Evolutionary conservation across 2,888 invertebrate genomes (phyloP).

Genomic region (Drosophila hawaiiensis): DNA sequence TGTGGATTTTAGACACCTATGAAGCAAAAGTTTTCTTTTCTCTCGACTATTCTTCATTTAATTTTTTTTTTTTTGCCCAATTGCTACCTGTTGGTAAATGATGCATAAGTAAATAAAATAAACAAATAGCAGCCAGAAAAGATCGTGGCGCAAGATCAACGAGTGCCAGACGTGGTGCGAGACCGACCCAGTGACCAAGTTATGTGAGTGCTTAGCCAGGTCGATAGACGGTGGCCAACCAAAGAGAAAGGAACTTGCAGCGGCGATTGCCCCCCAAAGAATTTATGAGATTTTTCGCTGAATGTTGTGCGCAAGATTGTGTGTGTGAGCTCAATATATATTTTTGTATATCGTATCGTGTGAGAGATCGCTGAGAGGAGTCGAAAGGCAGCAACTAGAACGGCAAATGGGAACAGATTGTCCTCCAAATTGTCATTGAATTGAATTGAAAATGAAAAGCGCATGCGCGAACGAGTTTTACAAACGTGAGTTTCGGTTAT

Average conservation of each 20-base stretch:
- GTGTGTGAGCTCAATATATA: slow-evolving; percentile 42
- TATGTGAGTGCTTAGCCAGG: slow-evolving; percentile 57
- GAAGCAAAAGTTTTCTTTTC: slow-evolving; percentile 35
- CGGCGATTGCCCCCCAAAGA: slow-evolving; percentile 63
- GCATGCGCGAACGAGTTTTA: slow-evolving; percentile 65
- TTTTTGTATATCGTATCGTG: slow-evolving; percentile 24
- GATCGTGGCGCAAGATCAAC: slow-evolving; percentile 57
- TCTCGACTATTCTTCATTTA: neutral
- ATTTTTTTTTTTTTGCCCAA: slow-evolving; percentile 9
- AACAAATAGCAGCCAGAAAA: slow-evolving; percentile 30
- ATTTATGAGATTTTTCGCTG: slow-evolving; percentile 73
- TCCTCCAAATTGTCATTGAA: slow-evolving; percentile 65
- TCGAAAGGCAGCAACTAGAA: slow-evolving; percentile 51
- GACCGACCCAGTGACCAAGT: slow-evolving; percentile 79
- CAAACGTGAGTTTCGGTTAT: slow-evolving; percentile 49
- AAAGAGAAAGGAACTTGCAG: slow-evolving; percentile 68
- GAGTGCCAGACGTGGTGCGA: slow-evolving; percentile 55
- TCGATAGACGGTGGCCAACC: slow-evolving; percentile 34
- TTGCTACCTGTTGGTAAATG: slow-evolving; percentile 57
- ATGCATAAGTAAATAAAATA: slow-evolving; percentile 70
- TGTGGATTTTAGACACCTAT: slow-evolving; percentile 24
- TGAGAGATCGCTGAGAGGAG: slow-evolving; percentile 55
- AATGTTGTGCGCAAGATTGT: slow-evolving; percentile 7
- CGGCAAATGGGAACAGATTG: slow-evolving; percentile 64
- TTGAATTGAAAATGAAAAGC: slow-evolving; percentile 77